Evolutionary conservation across 2,888 invertebrate genomes (phyloP).

Genomic region (Diabrotica balteata): DNA sequence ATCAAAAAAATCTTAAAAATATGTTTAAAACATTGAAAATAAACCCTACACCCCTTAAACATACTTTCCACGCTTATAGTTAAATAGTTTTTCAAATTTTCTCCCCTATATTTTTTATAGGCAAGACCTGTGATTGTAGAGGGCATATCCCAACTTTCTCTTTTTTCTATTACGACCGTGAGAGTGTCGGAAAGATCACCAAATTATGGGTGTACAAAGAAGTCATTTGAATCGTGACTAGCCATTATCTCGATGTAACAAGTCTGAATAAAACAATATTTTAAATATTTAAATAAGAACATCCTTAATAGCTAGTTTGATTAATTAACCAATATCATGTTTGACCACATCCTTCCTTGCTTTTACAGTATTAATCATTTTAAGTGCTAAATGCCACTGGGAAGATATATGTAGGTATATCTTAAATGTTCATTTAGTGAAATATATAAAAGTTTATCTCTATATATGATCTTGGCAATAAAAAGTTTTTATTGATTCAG

Average conservation of each 20-base stretch:
- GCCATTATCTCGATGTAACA: slow-evolving; percentile 16
- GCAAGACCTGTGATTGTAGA: no score
- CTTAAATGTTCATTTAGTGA: no score
- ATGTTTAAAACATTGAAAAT: no score
- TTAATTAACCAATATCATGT: slow-evolving; percentile 6
- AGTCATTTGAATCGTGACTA: slow-evolving; percentile 21
- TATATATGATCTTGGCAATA: no score
- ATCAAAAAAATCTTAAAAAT: no score
- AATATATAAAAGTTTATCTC: no score
- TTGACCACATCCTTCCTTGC: slow-evolving; percentile 2
- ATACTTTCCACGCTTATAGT: no score
- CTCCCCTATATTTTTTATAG: no score
- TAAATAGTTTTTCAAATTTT: no score
- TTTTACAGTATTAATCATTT: slow-evolving; percentile 8
- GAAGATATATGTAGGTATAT: not conserved
- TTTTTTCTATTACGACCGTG: not conserved
- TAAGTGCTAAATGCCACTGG: slow-evolving; percentile 1
- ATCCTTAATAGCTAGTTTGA: slow-evolving; percentile 15
- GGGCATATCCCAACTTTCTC: no score
- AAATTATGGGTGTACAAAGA: slow-evolving; percentile 16
- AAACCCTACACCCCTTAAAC: no score
- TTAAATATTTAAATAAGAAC: slow-evolving; percentile 15
- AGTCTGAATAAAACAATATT: slow-evolving; percentile 15
- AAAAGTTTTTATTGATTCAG: no score
- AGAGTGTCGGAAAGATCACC: not conserved